phyloP scores from a whole-genome alignment of 2,113 vertebrate species.

The Dunckerocampus dactyliophorus region DNA sequence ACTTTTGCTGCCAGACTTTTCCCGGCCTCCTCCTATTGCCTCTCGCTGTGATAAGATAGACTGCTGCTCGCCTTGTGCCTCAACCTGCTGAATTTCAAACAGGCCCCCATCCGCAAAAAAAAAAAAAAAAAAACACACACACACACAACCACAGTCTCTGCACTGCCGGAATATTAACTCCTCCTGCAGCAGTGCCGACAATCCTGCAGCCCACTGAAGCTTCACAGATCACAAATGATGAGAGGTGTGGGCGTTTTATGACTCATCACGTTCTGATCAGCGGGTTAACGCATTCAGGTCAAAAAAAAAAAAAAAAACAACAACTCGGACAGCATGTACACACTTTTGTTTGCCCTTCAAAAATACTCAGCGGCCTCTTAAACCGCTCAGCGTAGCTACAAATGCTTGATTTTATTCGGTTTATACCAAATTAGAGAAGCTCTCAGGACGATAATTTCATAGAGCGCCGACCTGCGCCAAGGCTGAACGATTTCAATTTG shows the following conservation, averaged over 20 bases:
- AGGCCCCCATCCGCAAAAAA: slow-evolving; percentile 46
- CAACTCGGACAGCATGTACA: too few relatives aligned
- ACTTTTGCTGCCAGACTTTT: background rate
- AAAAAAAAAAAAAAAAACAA: too few relatives aligned
- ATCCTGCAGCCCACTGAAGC: slow-evolving; percentile 17
- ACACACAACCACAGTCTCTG: slow-evolving; percentile 22
- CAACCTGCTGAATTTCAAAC: slow-evolving; percentile 66
- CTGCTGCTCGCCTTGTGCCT: slow-evolving; percentile 52
- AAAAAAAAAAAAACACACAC: slow-evolving; percentile 24
- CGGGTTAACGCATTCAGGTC: background rate
- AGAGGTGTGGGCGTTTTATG: background rate
- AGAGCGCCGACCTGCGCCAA: too few relatives aligned
- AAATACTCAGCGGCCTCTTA: background rate
- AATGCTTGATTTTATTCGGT: too few relatives aligned
- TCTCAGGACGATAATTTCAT: too few relatives aligned
- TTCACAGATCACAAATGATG: slow-evolving; percentile 18
- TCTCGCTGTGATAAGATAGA: slow-evolving; percentile 58
- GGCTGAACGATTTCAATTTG: too few relatives aligned
- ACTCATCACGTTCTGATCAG: slow-evolving; percentile 4
- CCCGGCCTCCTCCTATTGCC: slow-evolving; percentile 32
- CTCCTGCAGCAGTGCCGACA: slow-evolving; percentile 35
- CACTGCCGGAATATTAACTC: slow-evolving; percentile 62
- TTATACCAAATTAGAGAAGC: too few relatives aligned
- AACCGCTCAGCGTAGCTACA: too few relatives aligned
- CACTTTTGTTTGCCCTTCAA: background rate